phyloP scores from a whole-genome alignment of 2,888 invertebrate genomes.

The Melinaea menophilus region DNA sequence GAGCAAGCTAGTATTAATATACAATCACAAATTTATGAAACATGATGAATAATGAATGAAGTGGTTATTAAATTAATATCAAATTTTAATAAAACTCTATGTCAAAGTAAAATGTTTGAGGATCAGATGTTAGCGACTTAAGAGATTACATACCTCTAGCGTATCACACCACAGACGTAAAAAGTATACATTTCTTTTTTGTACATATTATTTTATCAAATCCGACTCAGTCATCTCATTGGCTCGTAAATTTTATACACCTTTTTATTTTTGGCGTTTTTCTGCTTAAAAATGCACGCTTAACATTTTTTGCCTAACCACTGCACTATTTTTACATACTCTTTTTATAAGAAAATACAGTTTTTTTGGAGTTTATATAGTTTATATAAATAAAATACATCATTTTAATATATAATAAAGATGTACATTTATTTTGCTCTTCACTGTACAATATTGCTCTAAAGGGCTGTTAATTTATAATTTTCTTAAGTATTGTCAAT shows the following conservation, averaged over 20 bases:
- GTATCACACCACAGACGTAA: background rate
- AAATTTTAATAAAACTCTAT: slow-evolving; percentile 42
- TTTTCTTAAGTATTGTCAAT: slow-evolving; percentile 14
- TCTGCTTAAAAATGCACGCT: too few species aligned
- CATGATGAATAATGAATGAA: slow-evolving; percentile 13
- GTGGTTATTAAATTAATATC: slow-evolving; percentile 36
- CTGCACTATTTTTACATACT: too few species aligned
- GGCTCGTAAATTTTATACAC: too few species aligned
- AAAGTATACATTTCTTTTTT: slow-evolving; percentile 4
- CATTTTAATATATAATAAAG: too few species aligned
- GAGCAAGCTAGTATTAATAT: background rate
- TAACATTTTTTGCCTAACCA: too few species aligned
- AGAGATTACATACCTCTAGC: slow-evolving; percentile 14
- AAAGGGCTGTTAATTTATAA: slow-evolving; percentile 10
- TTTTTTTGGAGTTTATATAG: too few species aligned
- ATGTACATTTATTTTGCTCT: too few species aligned
- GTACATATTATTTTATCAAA: background rate
- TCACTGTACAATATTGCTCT: too few species aligned
- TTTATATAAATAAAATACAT: too few species aligned
- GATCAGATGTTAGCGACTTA: slow-evolving; percentile 50
- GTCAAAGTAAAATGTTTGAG: slow-evolving; percentile 53
- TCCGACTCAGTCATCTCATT: too few species aligned
- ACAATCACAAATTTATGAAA: background rate
- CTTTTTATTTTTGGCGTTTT: too few species aligned
- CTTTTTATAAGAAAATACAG: too few species aligned